Conservation (phyloP, 2,888 invertebrate genomes). For the Drosophila kambysellisi region DNA sequence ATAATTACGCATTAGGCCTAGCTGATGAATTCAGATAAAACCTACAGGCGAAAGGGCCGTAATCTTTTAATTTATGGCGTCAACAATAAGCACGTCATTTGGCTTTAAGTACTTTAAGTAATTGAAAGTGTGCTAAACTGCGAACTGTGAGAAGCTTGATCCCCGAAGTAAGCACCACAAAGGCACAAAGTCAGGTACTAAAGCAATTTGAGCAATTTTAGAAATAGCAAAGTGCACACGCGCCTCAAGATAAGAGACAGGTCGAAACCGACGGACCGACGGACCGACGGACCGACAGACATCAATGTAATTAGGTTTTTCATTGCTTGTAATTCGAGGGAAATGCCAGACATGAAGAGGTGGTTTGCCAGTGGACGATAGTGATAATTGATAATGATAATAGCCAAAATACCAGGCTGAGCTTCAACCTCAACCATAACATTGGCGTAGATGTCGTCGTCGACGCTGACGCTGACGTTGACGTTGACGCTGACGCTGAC, state of each 20-base stretch:
- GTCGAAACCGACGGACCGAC: not conserved
- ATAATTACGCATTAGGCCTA: not conserved
- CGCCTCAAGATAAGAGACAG: slow-evolving; percentile 15
- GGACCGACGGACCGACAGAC: not conserved
- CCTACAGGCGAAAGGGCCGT: not conserved
- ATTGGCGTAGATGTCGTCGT: slow-evolving; percentile 1
- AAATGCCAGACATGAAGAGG: slow-evolving; percentile 1
- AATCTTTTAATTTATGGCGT: not conserved
- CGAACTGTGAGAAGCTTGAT: not conserved
- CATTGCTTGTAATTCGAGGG: slow-evolving; percentile 21
- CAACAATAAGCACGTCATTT: not conserved
- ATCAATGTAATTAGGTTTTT: slow-evolving; percentile 38
- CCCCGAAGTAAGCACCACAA: not conserved
- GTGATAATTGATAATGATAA: slow-evolving; percentile 53
- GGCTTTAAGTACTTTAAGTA: not conserved
- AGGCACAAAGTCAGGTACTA: not conserved
- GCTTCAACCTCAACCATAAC: not conserved
- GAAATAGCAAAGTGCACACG: slow-evolving; percentile 12
- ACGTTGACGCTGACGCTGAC: slow-evolving; percentile 17
- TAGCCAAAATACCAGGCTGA: not conserved
- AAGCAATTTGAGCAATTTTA: slow-evolving; percentile 1
- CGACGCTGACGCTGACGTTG: not conserved
- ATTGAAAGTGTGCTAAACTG: slow-evolving; percentile 7
- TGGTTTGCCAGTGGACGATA: slow-evolving; percentile 6
- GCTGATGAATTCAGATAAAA: not conserved